Conservation (phyloP, 1,140 invertebrate genomes). For the Bursaphelenchus mucronatus region DNA sequence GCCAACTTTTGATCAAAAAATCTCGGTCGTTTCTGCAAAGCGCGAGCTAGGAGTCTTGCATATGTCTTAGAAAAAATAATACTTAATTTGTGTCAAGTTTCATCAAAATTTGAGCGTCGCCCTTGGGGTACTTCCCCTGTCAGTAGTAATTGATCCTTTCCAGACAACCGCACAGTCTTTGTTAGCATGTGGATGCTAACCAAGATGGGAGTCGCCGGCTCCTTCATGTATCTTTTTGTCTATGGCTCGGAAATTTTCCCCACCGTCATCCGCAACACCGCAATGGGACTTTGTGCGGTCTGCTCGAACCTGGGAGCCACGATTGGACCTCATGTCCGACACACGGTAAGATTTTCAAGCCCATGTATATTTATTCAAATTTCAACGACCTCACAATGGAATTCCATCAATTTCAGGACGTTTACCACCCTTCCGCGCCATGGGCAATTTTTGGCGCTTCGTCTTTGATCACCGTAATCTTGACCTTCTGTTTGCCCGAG, state of each 20-base stretch:
- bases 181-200: not conserved
- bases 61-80: too few relatives aligned
- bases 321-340: not conserved
- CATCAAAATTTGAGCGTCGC: too few relatives aligned
- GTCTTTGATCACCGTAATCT: not conserved
- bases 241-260: conserved; percentile 3
- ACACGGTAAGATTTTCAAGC: not conserved
- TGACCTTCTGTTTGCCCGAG: not conserved
- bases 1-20: too few relatives aligned
- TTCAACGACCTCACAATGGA: not conserved
- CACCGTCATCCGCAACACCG: conserved; percentile 1
- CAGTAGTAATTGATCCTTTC: too few relatives aligned
- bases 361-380: not conserved
- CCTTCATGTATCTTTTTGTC: conserved; percentile 1
- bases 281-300: not conserved
- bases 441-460: conserved; percentile 1
- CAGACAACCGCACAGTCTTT: not conserved
- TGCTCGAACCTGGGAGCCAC: not conserved
- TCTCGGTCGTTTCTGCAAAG: too few relatives aligned
- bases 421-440: not conserved
- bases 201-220: not conserved
- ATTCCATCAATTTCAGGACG: not conserved
- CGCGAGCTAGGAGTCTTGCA: too few relatives aligned
- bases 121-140: too few relatives aligned
- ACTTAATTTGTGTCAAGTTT: too few relatives aligned